Evolutionary conservation across 2,888 invertebrate species (phyloP).

Genomic region (Rhamnusium bicolor): DNA sequence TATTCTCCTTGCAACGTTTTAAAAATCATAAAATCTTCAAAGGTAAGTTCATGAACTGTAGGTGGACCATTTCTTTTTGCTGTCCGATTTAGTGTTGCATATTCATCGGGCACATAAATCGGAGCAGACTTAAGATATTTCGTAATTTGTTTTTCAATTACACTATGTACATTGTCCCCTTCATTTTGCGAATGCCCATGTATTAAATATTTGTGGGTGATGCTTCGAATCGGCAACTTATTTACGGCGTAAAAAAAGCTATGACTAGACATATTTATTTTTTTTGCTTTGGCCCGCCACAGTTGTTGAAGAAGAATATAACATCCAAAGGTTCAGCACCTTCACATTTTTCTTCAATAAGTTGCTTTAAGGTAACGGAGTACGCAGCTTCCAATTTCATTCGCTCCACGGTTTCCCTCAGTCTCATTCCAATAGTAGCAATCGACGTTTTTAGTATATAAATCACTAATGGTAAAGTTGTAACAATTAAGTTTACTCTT

Average conservation of each 20-base stretch:
- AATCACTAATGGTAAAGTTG: neutral
- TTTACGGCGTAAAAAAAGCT: slow-evolving; percentile 14
- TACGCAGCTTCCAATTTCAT: neutral
- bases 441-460: neutral
- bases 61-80: neutral
- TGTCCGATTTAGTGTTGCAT: neutral
- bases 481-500: neutral
- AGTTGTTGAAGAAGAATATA: slow-evolving; percentile 31
- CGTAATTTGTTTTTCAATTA: slow-evolving; percentile 53
- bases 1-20: neutral
- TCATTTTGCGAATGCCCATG: slow-evolving; percentile 64
- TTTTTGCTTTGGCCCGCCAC: slow-evolving; percentile 37
- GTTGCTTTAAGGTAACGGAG: neutral
- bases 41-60: neutral
- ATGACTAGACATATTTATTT: slow-evolving; percentile 30
- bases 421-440: neutral
- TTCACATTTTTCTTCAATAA: neutral
- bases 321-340: neutral
- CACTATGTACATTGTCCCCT: slow-evolving; percentile 61
- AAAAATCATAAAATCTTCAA: neutral
- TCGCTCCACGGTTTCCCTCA: neutral
- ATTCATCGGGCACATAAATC: neutral
- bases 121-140: slow-evolving; percentile 4
- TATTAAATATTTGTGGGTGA: slow-evolving; percentile 62
- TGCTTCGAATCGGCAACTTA: slow-evolving; percentile 43